Percentiles rank a stretch among this genome's conserved stretches.
phyloP scores from a whole-genome alignment of 2,888 invertebrate species.

The Tetragonula carbonaria region DNA sequence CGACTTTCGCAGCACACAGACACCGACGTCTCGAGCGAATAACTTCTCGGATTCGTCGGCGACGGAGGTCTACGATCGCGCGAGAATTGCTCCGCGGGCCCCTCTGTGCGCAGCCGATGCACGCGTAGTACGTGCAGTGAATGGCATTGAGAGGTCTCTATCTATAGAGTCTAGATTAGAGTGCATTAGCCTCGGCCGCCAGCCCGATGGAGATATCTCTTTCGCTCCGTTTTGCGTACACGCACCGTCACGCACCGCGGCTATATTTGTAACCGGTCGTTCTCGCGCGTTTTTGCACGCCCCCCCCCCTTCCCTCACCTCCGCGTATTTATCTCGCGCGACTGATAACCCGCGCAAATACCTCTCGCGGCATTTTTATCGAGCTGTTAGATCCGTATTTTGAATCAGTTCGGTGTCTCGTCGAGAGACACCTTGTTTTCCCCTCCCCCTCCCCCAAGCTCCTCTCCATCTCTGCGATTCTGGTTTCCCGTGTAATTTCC shows the following conservation, averaged over 20 bases:
- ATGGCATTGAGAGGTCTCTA: conserved; percentile 74
- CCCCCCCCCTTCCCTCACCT: neutral
- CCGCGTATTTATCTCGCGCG: conserved; percentile 28
- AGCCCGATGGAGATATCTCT: conserved; percentile 64
- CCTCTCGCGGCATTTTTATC: neutral
- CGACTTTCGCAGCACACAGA: conserved; percentile 24
- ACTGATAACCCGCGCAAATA: conserved; percentile 28
- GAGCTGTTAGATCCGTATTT: neutral
- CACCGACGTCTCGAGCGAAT: conserved; percentile 48
- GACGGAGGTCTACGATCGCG: conserved; percentile 68
- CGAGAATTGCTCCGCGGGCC: conserved; percentile 33
- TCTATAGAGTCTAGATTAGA: conserved; percentile 76
- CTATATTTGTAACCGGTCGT: conserved; percentile 65
- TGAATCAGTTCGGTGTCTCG: neutral
- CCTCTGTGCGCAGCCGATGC: conserved; percentile 44
- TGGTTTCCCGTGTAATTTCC: no score
- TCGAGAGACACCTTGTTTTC: neutral
- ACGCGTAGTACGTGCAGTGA: conserved; percentile 72
- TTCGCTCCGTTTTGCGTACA: conserved; percentile 60
- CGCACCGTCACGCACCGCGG: conserved; percentile 55
- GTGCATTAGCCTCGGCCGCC: conserved; percentile 74
- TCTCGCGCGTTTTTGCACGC: conserved; percentile 9
- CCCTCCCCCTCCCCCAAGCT: neutral
- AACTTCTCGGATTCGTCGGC: conserved; percentile 59
- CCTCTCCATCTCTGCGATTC: neutral